Evolutionary conservation across 2,797 vertebrate genomes (phyloP).

Genomic region (Silurus lanzhouensis): DNA sequence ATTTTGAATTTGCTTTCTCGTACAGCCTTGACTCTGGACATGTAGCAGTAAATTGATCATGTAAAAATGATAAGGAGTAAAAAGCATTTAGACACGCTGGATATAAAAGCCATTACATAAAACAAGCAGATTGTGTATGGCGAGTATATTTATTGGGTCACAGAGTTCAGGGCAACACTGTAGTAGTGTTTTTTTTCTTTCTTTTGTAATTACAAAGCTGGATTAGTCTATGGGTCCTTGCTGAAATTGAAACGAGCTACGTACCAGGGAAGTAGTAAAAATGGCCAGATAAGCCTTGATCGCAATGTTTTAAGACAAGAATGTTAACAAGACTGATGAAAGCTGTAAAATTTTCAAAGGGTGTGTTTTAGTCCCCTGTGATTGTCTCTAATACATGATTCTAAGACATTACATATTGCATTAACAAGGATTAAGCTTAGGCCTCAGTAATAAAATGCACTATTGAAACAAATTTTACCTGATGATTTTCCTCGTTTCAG

Average conservation of each 20-base stretch:
- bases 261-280: not conserved
- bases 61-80: conserved; percentile 52
- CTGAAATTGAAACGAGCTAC: not conserved
- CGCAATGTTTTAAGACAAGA: conserved; percentile 9
- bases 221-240: conserved; percentile 10
- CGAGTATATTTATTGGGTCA: conserved; percentile 17
- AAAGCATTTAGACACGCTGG: not conserved
- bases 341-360: not conserved
- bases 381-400: conserved; percentile 3
- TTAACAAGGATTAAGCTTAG: not conserved
- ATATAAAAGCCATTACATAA: not conserved
- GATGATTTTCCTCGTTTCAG: not conserved
- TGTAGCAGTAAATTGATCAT: conserved; percentile 63
- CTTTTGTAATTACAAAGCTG: conserved; percentile 17
- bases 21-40: conserved; percentile 68
- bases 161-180: conserved; percentile 20
- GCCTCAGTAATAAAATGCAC: not conserved
- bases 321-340: not conserved
- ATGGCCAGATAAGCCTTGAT: conserved; percentile 21
- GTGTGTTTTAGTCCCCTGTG: not conserved
- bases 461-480: not conserved
- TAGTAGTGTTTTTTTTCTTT: conserved; percentile 4
- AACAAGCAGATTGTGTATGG: conserved; percentile 11
- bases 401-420: not conserved
- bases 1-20: conserved; percentile 71